Evolutionary conservation across 2,113 vertebrate species (phyloP).

Genomic region (Xyliphius kryptos): DNA sequence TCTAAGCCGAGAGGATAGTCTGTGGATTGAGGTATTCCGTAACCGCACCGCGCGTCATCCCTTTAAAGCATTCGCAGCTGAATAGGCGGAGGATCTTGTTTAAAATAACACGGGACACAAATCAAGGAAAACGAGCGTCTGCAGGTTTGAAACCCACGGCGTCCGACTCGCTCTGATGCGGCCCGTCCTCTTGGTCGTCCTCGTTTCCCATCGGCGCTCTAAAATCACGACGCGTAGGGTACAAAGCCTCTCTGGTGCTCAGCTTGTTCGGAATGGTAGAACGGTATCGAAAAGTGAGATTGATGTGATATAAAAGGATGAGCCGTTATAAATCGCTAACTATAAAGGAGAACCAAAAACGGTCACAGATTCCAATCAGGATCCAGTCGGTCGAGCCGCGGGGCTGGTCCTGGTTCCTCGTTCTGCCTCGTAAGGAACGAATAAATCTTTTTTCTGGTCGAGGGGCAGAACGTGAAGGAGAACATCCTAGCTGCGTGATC

Average conservation of each 20-base stretch:
- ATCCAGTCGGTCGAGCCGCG: conserved; percentile 15
- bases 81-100: conserved; percentile 48
- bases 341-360: conserved; percentile 60
- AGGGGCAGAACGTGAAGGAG: no score
- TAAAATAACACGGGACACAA: no score
- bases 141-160: conserved; percentile 30
- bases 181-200: conserved; percentile 14
- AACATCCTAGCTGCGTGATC: conserved; percentile 10
- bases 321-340: conserved; percentile 53
- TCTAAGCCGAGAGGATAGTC: conserved; percentile 58
- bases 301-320: conserved; percentile 53
- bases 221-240: background rate
- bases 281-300: background rate
- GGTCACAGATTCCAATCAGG: conserved; percentile 53
- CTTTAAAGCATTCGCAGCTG: conserved; percentile 64
- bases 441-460: conserved; percentile 16
- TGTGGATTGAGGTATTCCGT: conserved; percentile 73
- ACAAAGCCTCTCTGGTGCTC: conserved; percentile 55
- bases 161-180: conserved; percentile 11
- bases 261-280: conserved; percentile 59
- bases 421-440: conserved; percentile 2
- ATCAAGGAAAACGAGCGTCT: conserved; percentile 18
- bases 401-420: background rate
- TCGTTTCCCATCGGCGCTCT: background rate
- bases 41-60: conserved; percentile 61